phyloP scores from a whole-genome alignment of 1,140 invertebrate genomes.

The Hesperophylax magnus region DNA sequence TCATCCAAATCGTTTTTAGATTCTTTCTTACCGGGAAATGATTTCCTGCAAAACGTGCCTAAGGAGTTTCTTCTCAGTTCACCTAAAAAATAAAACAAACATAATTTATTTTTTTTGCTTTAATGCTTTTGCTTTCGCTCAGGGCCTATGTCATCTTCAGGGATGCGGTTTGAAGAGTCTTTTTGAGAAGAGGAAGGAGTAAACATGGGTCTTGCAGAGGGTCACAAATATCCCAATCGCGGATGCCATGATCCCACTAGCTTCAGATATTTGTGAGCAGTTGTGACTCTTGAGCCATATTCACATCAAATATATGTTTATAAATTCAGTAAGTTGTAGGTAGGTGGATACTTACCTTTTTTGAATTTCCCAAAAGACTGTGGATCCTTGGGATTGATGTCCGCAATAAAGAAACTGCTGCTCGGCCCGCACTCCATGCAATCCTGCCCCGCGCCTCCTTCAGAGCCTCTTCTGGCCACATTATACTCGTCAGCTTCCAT shows the following conservation, averaged over 20 bases:
- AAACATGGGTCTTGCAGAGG: too few relatives aligned
- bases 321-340: too few relatives aligned
- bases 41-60: slow-evolving; percentile 42
- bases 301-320: too few relatives aligned
- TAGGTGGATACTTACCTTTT: slow-evolving; percentile 33
- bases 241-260: too few relatives aligned
- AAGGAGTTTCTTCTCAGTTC: slow-evolving; percentile 54
- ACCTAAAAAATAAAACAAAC: slow-evolving; percentile 3
- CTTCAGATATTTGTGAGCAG: too few relatives aligned
- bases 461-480: slow-evolving; percentile 40
- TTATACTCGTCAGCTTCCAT: slow-evolving; percentile 20
- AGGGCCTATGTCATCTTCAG: too few relatives aligned
- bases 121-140: too few relatives aligned
- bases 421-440: slow-evolving; percentile 7
- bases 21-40: slow-evolving; percentile 42
- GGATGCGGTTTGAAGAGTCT: too few relatives aligned
- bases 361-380: slow-evolving; percentile 13
- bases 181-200: too few relatives aligned
- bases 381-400: slow-evolving; percentile 40
- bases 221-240: too few relatives aligned
- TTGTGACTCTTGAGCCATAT: too few relatives aligned
- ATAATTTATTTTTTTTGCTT: too few relatives aligned
- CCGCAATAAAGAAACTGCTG: slow-evolving; percentile 32
- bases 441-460: slow-evolving; percentile 40
- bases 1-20: slow-evolving; percentile 50